Evolutionary conservation across 2,113 vertebrate genomes (phyloP), one percentile per base, ranked within the genome.

Genomic region (Phrynocephalus versicolor): DNA sequence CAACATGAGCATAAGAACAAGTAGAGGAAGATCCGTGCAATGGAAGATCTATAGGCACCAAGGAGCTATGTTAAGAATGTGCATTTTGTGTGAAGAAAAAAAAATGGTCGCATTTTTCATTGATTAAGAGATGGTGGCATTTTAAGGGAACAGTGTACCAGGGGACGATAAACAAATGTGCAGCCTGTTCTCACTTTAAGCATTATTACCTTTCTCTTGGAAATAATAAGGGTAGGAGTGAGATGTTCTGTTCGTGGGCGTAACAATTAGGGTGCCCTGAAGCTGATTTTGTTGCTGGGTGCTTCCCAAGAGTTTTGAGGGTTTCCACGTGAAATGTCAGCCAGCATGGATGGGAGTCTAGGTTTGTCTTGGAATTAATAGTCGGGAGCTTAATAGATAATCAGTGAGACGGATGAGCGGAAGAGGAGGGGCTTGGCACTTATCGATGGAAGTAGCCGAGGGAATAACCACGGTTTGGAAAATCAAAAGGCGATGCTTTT

Each of bases 401-500:
- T 14, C 12, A 13, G 27, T 30, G 33, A 83, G 55, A 55, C 83
- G 58, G 86, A 67, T 76, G 84, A 45, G 83, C 74, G 71, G 82
- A 86, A 89, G 45, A 79, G 76, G 69, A 60, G 37, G 62, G 57
- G n/a, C 27, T 12, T 82, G 69, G 67, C 87, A 90, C 84, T 90
- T 86, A 78, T 45, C 30, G 60, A 85, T 88, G 81, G 77, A 89
- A 91, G 77, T 88, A 91, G 67, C 51, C 64, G 55, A 74, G 19
- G 70, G 77, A 72, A 71, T 87, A 78, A 85, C 72, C 72, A 74
- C n/a, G n/a, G 83, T n/a, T 41, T 57, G 90, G 82, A 81, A 83
- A 91, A 84, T 82, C 79, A 37, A 87, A 85, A 86, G 82, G 90
- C 87, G 90, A 91, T 85, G 83, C 75, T 89, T 95, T 94, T 95